Base-by-base conservation (phyloP, 2,797 vertebrate genomes). In the Manis javanica region DNA sequence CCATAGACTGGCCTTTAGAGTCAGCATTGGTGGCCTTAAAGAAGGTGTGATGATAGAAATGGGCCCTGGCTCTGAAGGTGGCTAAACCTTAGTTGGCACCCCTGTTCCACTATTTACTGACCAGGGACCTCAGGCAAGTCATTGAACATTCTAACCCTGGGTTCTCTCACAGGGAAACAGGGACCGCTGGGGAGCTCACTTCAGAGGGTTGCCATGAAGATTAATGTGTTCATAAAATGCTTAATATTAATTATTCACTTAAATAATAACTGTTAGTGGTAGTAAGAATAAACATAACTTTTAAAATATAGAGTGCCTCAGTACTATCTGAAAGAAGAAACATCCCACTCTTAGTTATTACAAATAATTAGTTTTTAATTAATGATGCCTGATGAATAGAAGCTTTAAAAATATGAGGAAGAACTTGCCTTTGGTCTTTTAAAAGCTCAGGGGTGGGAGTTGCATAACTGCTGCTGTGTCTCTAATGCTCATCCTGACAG, bases 401-500 rank as follows among this genome's bases (percentile, higher is more conserved):
- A 39, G 5, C 23, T 57, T 55, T 71, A 15, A 21, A n/a, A n/a
- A 31, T 39, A 63, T 7, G 29, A n/a, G 9, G 46, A 51, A 39
- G 10, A 23, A 66, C 11, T 90, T 23, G 29, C 16, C 64, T 86
- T 74, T 59, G 12, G 2, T 42, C 55, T 71, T 63, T 42, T 18
- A 71, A 63, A 61, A 42, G 69, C 29, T 34, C 61, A 64, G 57
- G 2, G 26, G 7, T 15, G 16, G 24, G 21, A 7, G 26, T 1
- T 0, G 29, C 61, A 3, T 5, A 21, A 18, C 21, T 37, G 0
- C 39, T 42, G n/a, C 11, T 21, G 26, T 7, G 39, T 5, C 24
- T 14, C 49, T 37, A 34, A 68, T 3, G 2, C 21, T 3, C 6
- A 46, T 3, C 7, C 15, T 12, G 24, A 7, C 2, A 31, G 3